Base-by-base conservation (phyloP, 1,140 invertebrate species). In the Lucilia cuprina region DNA sequence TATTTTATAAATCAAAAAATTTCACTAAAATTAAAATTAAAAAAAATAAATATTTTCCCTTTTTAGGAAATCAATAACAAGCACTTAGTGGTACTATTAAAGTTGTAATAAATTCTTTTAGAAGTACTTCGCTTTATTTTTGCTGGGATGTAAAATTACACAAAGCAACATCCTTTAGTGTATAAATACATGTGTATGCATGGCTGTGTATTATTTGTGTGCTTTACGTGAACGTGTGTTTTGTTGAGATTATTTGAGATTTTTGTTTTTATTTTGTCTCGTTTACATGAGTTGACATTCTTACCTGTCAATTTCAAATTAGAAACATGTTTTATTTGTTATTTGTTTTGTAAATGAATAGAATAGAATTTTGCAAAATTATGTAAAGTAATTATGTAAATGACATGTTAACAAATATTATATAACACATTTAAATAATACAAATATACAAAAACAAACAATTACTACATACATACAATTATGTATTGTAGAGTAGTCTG, bases 321-420 rank as follows among this genome's bases (percentile, higher is more conserved):
- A 80, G 77, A 49, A 80, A 80, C 77, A 80, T 80, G 77, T 49
- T 80, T 80, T 80, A 80, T 80, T 78, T 80, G 77, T 47, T 50
- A 80, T 80, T 80, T 80, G 77, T 80, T 21, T 41, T 80, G 47
- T 80, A 80, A 80, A 80, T 50, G 77, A 80, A 80, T 50, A 70
- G 77, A 80, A 80, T 30, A 80, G 77, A 49, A 80, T 80, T 80
- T 80, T 49, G 34, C 41, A 80, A 80, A 80, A 80, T 80, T 80
- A 80, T 80, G 77, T 47, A 80, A 80, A 80, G 77, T 80, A 80
- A 80, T 80, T 80, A 80, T 80, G 77, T 49, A 80, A 80, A 80
- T 80, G 77, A 49, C 77, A 80, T 80, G 47, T 80, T 49, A 80
- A 49, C 35, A 80, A 49, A 49, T 70, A 70, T 19, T 8, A n/a